Evolutionary conservation across 2,113 vertebrate species (phyloP).

Genomic region (Clarias batrachus): DNA sequence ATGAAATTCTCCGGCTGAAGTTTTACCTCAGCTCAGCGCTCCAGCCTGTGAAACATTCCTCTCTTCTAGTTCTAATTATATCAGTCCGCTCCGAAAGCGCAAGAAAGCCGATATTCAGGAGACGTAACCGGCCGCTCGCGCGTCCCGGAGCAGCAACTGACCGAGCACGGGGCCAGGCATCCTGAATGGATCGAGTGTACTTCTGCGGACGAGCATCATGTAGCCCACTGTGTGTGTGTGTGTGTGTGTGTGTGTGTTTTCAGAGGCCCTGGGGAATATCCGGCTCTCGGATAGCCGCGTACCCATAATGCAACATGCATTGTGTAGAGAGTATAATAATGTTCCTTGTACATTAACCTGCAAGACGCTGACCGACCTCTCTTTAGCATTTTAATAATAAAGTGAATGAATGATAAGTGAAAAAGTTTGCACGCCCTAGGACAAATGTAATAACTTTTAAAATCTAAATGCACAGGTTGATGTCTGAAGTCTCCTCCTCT

Average conservation of each 20-base stretch:
- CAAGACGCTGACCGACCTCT: background rate
- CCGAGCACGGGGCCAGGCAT: conserved; percentile 5
- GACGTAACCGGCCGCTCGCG: conserved; percentile 32
- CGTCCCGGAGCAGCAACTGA: conserved; percentile 18
- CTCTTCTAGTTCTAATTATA: background rate
- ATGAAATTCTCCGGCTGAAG: no score
- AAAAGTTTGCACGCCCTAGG: background rate
- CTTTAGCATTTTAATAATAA: background rate
- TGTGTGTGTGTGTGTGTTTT: background rate
- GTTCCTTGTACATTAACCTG: background rate
- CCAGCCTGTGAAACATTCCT: background rate
- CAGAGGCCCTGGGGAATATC: background rate
- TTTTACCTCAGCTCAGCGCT: background rate
- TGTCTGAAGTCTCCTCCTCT: no score
- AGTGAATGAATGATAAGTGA: background rate
- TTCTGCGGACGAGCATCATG: background rate
- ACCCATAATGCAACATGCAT: background rate
- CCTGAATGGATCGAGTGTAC: conserved; percentile 35
- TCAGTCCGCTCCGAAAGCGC: conserved; percentile 11
- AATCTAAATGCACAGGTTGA: no score
- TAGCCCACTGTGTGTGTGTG: background rate
- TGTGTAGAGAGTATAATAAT: background rate
- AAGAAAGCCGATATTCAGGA: conserved; percentile 35
- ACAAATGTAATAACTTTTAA: background rate
- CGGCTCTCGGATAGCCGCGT: background rate